Conservation (phyloP, 2,113 vertebrate genomes). For the Hymenochirus boettgeri region DNA sequence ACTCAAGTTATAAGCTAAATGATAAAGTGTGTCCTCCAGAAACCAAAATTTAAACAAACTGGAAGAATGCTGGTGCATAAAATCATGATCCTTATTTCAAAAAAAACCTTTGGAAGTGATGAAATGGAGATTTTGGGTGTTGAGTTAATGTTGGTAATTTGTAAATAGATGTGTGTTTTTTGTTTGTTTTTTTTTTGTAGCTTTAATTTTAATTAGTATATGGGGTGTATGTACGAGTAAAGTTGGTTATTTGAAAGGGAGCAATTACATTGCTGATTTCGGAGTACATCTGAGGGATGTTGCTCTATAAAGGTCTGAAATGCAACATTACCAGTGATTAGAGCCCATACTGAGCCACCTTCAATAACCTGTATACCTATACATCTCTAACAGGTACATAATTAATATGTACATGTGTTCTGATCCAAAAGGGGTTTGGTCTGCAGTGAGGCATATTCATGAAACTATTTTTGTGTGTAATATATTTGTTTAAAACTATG, state of each 20-base stretch:
- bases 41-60: no score
- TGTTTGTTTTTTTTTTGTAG: not conserved
- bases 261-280: constrained; percentile 60
- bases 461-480: no score
- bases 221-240: not conserved
- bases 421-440: constrained; percentile 12
- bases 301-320: constrained; percentile 46
- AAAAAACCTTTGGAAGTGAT: constrained; percentile 8
- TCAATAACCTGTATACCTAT: constrained; percentile 47
- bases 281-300: constrained; percentile 74
- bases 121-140: constrained; percentile 27
- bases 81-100: not conserved
- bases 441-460: no score
- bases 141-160: constrained; percentile 15
- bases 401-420: constrained; percentile 16
- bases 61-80: not conserved
- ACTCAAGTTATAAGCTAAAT: no score
- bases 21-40: no score
- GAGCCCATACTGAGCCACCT: constrained; percentile 56
- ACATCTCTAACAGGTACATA: constrained; percentile 46
- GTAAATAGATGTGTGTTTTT: not conserved
- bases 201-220: not conserved
- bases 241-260: constrained; percentile 53
- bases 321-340: constrained; percentile 66
- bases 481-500: no score